phyloP scores from a whole-genome alignment of 2,113 vertebrate genomes.

The Apistogramma diplotaenia region DNA sequence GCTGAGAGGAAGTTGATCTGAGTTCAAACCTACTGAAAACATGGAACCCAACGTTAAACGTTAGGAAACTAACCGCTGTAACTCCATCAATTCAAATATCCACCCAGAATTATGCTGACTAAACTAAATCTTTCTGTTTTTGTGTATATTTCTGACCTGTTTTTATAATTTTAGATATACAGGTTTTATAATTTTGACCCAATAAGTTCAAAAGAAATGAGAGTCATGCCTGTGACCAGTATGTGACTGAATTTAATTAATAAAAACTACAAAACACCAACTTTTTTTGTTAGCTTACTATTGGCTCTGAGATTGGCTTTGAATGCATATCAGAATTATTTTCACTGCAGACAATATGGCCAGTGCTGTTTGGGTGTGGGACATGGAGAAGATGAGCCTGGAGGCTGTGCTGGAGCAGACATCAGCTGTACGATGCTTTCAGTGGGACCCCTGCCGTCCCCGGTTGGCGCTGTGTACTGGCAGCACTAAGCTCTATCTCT shows the following conservation, averaged over 20 bases:
- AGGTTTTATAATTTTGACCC: not conserved
- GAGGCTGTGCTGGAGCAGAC: constrained; percentile 87
- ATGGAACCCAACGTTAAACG: too few relatives aligned
- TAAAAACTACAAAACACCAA: not conserved
- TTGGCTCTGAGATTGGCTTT: not conserved
- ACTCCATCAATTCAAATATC: not conserved
- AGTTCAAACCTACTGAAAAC: not conserved
- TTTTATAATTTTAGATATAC: not conserved
- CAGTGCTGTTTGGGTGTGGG: constrained; percentile 90
- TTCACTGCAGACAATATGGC: constrained; percentile 84
- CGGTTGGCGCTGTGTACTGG: constrained; percentile 89
- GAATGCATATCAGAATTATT: not conserved
- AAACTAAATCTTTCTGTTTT: not conserved
- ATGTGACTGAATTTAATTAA: not conserved
- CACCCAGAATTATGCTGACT: not conserved
- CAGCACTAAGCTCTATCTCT: constrained; percentile 84
- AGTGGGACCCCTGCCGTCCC: constrained; percentile 87
- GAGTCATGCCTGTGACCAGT: too few relatives aligned
- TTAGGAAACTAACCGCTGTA: too few relatives aligned
- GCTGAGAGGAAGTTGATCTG: not conserved
- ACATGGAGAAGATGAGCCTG: constrained; percentile 84
- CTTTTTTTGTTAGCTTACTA: not conserved
- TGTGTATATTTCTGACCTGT: not conserved
- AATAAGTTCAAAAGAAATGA: not conserved
- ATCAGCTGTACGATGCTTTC: constrained; percentile 81